phyloP scores from a whole-genome alignment of 2,888 invertebrate species.

The Imbricaverruca yamaguchii region DNA sequence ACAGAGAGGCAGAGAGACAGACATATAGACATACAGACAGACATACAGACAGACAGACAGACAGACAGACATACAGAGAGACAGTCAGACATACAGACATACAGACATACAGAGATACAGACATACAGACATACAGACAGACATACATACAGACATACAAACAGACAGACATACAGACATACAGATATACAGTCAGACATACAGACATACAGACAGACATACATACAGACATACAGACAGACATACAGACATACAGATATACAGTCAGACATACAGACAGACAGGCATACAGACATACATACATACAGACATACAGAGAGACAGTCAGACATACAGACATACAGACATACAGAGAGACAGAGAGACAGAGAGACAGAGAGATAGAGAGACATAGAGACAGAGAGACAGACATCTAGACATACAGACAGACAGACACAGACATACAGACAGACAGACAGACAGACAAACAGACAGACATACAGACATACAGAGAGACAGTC shows the following conservation, averaged over 20 bases:
- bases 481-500: not conserved
- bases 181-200: not conserved
- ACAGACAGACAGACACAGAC: not conserved
- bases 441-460: not conserved
- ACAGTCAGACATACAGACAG: not conserved
- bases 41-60: not conserved
- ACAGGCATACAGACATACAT: not conserved
- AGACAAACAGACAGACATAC: not conserved
- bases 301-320: not conserved
- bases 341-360: not conserved
- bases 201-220: not conserved
- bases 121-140: too few species aligned
- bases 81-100: not conserved
- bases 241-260: too few species aligned
- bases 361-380: conserved; percentile 22
- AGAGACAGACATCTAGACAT: not conserved
- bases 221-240: not conserved
- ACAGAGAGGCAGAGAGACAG: too few species aligned
- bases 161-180: not conserved
- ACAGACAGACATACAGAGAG: conserved; percentile 8
- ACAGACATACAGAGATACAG: not conserved
- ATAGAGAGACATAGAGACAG: conserved; percentile 2
- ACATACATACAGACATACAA: not conserved
- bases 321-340: not conserved
- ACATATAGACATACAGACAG: too few species aligned